Conservation (phyloP, 53 echinoderm and acorn worm genomes). For the Patiria pectinifera region DNA sequence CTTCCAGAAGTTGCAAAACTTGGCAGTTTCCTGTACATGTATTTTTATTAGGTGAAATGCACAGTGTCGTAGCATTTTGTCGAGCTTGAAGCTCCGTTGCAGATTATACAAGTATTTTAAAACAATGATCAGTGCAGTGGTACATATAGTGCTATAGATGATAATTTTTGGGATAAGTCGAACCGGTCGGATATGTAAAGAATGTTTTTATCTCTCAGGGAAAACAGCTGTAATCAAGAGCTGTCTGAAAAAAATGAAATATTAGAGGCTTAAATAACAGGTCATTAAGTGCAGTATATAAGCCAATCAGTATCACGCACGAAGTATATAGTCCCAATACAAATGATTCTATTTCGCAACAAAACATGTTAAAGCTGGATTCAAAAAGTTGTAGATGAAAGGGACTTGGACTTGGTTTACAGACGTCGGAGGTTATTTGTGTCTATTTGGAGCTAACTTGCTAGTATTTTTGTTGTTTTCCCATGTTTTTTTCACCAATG, state of each 20-base stretch:
- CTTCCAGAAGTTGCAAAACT: background rate
- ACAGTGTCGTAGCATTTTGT: background rate
- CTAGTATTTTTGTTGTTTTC: background rate
- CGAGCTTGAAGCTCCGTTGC: background rate
- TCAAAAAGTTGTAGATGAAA: background rate
- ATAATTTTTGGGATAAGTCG: background rate
- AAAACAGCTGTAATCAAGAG: background rate
- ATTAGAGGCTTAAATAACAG: background rate
- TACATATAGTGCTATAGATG: background rate
- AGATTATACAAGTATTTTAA: background rate
- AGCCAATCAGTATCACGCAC: background rate
- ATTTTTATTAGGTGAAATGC: background rate
- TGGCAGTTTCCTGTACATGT: background rate
- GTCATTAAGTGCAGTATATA: conserved; percentile 21
- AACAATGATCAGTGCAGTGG: background rate
- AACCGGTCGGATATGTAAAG: background rate
- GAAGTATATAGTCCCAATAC: too few relatives aligned
- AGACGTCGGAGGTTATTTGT: too few relatives aligned
- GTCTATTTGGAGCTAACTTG: background rate
- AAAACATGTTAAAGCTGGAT: background rate
- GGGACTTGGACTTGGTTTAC: background rate
- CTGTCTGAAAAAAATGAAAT: conserved; percentile 21
- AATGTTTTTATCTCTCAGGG: conserved; percentile 27
- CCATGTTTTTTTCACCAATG: background rate
- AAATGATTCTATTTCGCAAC: background rate